Evolutionary conservation across 2,888 invertebrate genomes (phyloP).

Genomic region (Xestobium rufovillosum): DNA sequence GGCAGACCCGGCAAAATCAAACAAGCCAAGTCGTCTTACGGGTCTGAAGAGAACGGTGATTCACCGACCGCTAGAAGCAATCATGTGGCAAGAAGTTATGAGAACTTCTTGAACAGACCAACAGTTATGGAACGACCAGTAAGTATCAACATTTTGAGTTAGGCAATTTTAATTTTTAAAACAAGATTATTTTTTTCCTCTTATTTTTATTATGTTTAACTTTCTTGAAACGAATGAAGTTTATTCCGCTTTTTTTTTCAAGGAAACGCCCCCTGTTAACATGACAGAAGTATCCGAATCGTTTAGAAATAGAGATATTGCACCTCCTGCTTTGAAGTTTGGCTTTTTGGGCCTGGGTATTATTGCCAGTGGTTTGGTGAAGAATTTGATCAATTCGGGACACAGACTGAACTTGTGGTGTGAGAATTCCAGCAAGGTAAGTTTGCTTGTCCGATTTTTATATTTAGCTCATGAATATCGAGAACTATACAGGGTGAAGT

Average conservation of each 20-base stretch:
- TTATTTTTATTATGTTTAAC: background rate
- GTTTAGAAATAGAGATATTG: slow-evolving; percentile 75
- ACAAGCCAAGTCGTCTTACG: slow-evolving; percentile 40
- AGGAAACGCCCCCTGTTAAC: slow-evolving; percentile 58
- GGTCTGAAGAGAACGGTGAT: slow-evolving; percentile 47
- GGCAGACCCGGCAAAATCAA: slow-evolving; percentile 41
- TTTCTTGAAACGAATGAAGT: no score
- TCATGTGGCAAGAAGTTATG: slow-evolving; percentile 34
- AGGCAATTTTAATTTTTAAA: slow-evolving; percentile 1
- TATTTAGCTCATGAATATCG: no score
- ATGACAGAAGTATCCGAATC: slow-evolving; percentile 69
- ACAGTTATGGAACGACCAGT: slow-evolving; percentile 62
- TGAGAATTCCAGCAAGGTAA: slow-evolving; percentile 82
- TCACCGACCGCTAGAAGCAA: slow-evolving; percentile 42
- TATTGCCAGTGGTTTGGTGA: slow-evolving; percentile 92
- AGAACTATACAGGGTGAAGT: no score
- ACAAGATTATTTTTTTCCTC: slow-evolving; percentile 1
- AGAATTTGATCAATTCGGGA: slow-evolving; percentile 88
- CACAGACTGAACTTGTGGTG: slow-evolving; percentile 94
- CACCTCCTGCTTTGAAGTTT: slow-evolving; percentile 78
- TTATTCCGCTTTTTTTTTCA: no score
- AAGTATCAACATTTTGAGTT: slow-evolving; percentile 40
- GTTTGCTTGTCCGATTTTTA: slow-evolving; percentile 38
- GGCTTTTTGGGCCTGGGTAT: slow-evolving; percentile 93
- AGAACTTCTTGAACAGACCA: slow-evolving; percentile 56